Percentiles rank a stretch among this genome's conserved stretches.
Conservation (phyloP, 2,888 invertebrate species). For the Amphipoea oculea region DNA sequence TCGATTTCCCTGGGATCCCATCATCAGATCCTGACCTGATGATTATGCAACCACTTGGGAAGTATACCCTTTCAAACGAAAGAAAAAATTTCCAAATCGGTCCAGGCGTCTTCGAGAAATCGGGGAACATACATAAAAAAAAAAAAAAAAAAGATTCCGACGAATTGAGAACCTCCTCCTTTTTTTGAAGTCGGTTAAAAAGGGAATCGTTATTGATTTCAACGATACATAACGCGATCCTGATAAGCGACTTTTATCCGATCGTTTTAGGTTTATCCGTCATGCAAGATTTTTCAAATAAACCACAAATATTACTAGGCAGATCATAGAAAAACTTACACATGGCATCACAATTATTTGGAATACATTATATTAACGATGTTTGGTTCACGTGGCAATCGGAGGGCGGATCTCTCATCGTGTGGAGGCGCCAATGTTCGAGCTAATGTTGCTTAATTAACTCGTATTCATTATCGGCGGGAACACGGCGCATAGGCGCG, state of each 20-base stretch:
- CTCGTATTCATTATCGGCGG: slow-evolving; percentile 88
- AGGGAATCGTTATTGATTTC: not conserved
- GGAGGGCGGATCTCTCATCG: slow-evolving; percentile 81
- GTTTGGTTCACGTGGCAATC: slow-evolving; percentile 79
- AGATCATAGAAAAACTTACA: slow-evolving; percentile 12
- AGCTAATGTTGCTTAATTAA: slow-evolving; percentile 89
- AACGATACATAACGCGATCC: not conserved
- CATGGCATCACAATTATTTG: slow-evolving; percentile 62
- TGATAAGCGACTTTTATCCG: not conserved
- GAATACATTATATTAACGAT: slow-evolving; percentile 76
- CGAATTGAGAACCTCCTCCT: too few relatives aligned
- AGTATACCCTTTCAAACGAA: too few relatives aligned
- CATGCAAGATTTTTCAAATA: not conserved
- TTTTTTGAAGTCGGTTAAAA: too few relatives aligned
- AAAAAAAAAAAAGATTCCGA: too few relatives aligned
- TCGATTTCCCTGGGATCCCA: too few relatives aligned
- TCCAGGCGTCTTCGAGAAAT: too few relatives aligned
- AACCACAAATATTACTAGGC: not conserved
- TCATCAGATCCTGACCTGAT: too few relatives aligned
- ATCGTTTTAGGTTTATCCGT: not conserved
- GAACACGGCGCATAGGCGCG: slow-evolving; percentile 78
- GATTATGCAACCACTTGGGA: too few relatives aligned
- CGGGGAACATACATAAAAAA: too few relatives aligned
- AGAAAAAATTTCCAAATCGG: too few relatives aligned
- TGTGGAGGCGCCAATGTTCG: slow-evolving; percentile 87